Base-by-base conservation (phyloP, 2,888 invertebrate genomes). In the Cosmia trapezina region DNA sequence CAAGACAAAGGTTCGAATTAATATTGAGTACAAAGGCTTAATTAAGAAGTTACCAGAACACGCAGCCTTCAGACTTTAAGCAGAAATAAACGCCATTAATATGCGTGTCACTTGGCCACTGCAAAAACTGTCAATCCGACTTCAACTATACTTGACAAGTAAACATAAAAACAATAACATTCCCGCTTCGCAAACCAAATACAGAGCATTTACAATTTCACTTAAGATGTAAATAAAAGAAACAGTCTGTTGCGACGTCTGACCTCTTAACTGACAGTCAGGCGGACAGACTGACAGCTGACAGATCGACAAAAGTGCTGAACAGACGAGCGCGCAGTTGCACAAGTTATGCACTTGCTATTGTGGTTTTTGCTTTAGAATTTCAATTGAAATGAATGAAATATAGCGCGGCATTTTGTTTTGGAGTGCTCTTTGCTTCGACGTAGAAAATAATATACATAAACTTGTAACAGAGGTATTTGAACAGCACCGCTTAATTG, bases 181-280 rank as follows among this genome's bases (percentile, higher is more conserved):
- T 76, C 64, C 59, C 51, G 60, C 68, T 75, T 41, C 33, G 49
- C 64, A 83, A 72, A 72, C 51, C 37, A 54, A 76, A 76, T 57
- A 79, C 64, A 72, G 70, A 66, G 53, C 65, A 70, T 75, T 72
- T 75, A 76, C 74, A 71, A 83, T 85, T 85, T 83, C 66, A 76
- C 73, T 71, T 71, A 70, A 68, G 73, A 78, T 73, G 76, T 69
- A 75, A 73, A 76, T 86, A 81, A 84, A 85, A 83, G 76, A 75
- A 72, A 57, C 76, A 45, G 66, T 74, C 61, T 61, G 82, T 68
- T 76, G 69, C 84, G 83, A 79, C 80, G 80, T 76, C 76, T 87
- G 86, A 86, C 87, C 87, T 87, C 87, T 74, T 84, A 80, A 75
- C 76, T 81, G 87, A 73, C 83, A 72, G 74, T 57, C 71, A 64